Percentiles rank a stretch among this genome's conserved stretches.
Evolutionary conservation across 1,140 invertebrate genomes (phyloP).

Genomic region (Sinonovacula constricta): DNA sequence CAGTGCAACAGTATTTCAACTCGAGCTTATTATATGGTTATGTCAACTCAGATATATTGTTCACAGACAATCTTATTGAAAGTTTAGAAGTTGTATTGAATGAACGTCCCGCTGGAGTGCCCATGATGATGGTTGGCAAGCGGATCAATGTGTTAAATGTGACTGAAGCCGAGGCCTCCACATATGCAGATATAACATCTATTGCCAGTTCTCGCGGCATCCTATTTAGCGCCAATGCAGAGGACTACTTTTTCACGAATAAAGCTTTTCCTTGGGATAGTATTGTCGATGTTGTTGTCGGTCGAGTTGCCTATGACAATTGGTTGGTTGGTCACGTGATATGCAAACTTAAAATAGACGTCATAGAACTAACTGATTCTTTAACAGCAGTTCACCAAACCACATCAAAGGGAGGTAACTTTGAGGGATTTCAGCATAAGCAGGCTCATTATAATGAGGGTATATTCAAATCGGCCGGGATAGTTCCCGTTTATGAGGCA

Average conservation of each 20-base stretch:
- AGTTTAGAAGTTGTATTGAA: constrained; percentile 16
- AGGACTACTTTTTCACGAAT: constrained; percentile 57
- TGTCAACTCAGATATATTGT: constrained; percentile 56
- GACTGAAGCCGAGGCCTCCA: constrained; percentile 10
- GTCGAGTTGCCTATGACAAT: constrained; percentile 57
- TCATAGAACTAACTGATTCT: constrained; percentile 52
- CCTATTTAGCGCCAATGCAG: constrained; percentile 48
- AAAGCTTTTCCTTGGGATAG: constrained; percentile 53
- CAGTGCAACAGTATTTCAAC: constrained; percentile 9
- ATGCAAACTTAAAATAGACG: constrained; percentile 27
- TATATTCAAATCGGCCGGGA: constrained; percentile 15
- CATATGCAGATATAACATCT: constrained; percentile 12
- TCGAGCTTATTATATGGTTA: constrained; percentile 39
- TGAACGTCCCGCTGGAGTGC: constrained; percentile 11
- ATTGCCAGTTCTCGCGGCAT: constrained; percentile 32
- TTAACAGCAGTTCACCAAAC: constrained; percentile 58
- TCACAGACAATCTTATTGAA: constrained; percentile 37
- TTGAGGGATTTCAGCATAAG: constrained; percentile 40
- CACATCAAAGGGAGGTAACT: constrained; percentile 44
- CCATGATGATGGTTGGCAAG: constrained; percentile 32
- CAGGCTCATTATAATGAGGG: constrained; percentile 32
- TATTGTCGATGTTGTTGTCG: constrained; percentile 56
- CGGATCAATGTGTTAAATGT: constrained; percentile 43
- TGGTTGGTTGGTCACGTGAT: constrained; percentile 56
- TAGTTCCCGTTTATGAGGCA: constrained; percentile 24